Evolutionary conservation across 2,888 invertebrate species (phyloP).

Genomic region (Nematopogon swammerdamellus): DNA sequence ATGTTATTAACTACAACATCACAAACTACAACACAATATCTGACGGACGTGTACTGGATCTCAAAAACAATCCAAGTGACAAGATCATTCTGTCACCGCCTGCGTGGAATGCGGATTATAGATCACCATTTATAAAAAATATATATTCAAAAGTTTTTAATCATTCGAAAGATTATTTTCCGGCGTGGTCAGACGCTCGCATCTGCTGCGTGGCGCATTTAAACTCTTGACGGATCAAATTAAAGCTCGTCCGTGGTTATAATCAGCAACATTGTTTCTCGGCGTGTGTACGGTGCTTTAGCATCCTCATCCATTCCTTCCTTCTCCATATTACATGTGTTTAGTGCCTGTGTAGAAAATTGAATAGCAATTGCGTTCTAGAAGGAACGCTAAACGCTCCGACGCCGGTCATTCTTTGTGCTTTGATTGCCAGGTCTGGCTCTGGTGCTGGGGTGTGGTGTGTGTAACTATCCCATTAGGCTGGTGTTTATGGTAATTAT

Average conservation of each 20-base stretch:
- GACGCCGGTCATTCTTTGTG: constrained; percentile 22
- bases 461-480: constrained; percentile 15
- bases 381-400: constrained; percentile 33
- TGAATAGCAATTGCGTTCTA: constrained; percentile 42
- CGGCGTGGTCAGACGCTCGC: not conserved
- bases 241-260: not conserved
- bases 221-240: not conserved
- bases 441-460: not conserved
- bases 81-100: too few relatives aligned
- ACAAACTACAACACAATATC: too few relatives aligned
- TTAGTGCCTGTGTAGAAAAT: constrained; percentile 33
- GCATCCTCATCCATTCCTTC: not conserved
- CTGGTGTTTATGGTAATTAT: constrained; percentile 28
- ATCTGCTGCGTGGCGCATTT: not conserved
- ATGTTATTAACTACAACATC: too few relatives aligned
- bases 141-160: too few relatives aligned
- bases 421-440: constrained; percentile 21
- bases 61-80: too few relatives aligned
- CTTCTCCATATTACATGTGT: constrained; percentile 22
- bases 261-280: not conserved
- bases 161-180: not conserved
- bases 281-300: not conserved
- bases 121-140: too few relatives aligned
- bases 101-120: too few relatives aligned
- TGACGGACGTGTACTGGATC: too few relatives aligned